Base-by-base conservation (phyloP, 2,888 invertebrate species). In the Tiliacea citrago region DNA sequence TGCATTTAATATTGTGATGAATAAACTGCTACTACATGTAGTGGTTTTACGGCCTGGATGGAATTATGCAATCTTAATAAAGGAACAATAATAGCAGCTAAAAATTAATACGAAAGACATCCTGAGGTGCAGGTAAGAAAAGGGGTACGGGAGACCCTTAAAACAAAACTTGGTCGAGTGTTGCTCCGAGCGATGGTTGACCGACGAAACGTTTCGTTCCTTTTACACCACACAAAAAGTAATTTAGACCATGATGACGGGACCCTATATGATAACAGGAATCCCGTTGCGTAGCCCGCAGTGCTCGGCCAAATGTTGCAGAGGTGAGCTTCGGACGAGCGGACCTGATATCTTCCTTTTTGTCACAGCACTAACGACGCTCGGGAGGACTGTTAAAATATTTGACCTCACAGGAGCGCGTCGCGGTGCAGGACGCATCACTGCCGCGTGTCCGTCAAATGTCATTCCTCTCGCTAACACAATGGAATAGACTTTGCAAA, bases 401-500 rank as follows among this genome's bases (percentile, higher is more conserved):
- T 87, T 87, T 90, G 92, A 91, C 91, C 91, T 91, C 89, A 90
- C 90, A 87, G 88, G 85, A 88, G 82, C 83, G 70, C 79, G 70
- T 66, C 66, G 66, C 68, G 75, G 75, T 65, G 89, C 90, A 88
- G 88, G 90, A 90, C 90, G 82, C 85, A 84, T 87, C 89, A 87
- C 82, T 86, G 90, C 86, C 88, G 89, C 90, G 90, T 92, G 94
- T 95, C 95, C 93, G 92, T 95, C 95, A 96, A 91, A 94, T 94
- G 96, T 95, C 96, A 96, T 93, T 94, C 92, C 88, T 87, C 77
- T 87, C 90, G 88, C 89, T 75, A 93, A 94, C 93, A 95, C 95
- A 95, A 96, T 95, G 92, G 94, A 91, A 93, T 94, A 95, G 95
- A 94, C 92, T 94, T 92, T 91, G 96, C 96, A 94, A 95, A 96